Percentiles rank a stretch among this genome's conserved stretches.
phyloP scores from a whole-genome alignment of 1,140 invertebrate species.

The Trichonephila clavata region DNA sequence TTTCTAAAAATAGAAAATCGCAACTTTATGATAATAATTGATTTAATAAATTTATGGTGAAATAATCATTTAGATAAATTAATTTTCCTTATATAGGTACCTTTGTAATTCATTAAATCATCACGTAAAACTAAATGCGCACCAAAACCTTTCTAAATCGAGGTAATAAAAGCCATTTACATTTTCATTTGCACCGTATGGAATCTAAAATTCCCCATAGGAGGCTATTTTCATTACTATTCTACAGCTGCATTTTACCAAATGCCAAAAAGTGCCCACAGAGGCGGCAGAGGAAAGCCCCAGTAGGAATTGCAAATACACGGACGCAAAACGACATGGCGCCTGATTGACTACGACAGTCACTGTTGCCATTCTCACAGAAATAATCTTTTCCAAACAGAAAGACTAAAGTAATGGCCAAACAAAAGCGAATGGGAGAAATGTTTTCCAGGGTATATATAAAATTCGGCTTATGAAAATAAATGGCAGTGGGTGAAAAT shows the following conservation, averaged over 20 bases:
- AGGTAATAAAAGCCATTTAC: not conserved
- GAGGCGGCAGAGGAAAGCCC: not conserved
- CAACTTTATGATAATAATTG: no score
- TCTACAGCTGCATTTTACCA: not conserved
- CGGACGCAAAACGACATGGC: not conserved
- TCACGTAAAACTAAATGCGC: no score
- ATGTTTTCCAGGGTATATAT: not conserved
- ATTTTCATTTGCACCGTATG: not conserved
- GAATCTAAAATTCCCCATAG: not conserved
- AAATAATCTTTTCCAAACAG: not conserved
- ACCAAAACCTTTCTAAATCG: no score
- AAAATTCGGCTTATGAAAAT: not conserved
- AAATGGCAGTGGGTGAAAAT: not conserved
- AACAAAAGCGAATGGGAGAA: not conserved
- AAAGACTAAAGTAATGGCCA: not conserved
- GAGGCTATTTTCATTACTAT: constrained; percentile 3
- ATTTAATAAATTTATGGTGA: no score
- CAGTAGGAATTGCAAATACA: no score
- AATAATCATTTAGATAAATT: no score
- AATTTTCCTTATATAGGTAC: no score
- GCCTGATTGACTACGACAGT: not conserved
- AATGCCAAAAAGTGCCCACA: not conserved
- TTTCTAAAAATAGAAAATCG: no score
- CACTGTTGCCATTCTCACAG: not conserved
- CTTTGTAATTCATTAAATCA: no score